phyloP scores from a whole-genome alignment of 2,797 vertebrate species.

The Champsocephalus gunnari region DNA sequence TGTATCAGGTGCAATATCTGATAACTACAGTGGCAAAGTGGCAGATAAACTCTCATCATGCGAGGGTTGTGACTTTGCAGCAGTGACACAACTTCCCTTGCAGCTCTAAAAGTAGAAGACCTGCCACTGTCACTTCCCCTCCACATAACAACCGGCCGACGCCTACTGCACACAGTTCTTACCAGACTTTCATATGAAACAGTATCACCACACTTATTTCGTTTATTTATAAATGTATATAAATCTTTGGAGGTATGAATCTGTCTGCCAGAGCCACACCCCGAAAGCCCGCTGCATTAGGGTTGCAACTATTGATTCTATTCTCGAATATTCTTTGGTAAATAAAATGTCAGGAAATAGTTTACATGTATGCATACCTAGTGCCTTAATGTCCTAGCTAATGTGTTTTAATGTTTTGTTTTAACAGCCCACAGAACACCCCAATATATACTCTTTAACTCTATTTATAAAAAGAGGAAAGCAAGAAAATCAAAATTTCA shows the following conservation, averaged over 20 bases:
- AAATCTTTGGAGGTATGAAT: conserved; percentile 25
- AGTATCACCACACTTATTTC: neutral
- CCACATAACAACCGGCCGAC: conserved; percentile 12
- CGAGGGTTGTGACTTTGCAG: conserved; percentile 12
- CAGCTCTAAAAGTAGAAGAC: conserved; percentile 27
- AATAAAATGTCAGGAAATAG: too few relatives aligned
- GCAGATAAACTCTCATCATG: neutral
- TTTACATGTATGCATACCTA: too few relatives aligned
- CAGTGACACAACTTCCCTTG: conserved; percentile 7
- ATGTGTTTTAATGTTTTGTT: too few relatives aligned
- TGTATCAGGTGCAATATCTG: neutral
- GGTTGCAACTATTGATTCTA: too few relatives aligned
- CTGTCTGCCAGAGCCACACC: conserved; percentile 8
- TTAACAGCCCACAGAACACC: too few relatives aligned
- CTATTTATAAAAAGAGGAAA: too few relatives aligned
- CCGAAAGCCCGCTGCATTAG: too few relatives aligned
- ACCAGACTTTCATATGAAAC: neutral
- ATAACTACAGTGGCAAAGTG: neutral
- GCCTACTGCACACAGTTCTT: neutral
- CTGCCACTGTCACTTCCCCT: conserved; percentile 31
- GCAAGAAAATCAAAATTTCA: too few relatives aligned
- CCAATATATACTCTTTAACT: too few relatives aligned
- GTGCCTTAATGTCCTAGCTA: too few relatives aligned
- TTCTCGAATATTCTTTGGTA: too few relatives aligned
- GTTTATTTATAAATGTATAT: conserved; percentile 16